phyloP scores from a whole-genome alignment of 2,888 invertebrate genomes.

The Diplolepis rosae region DNA sequence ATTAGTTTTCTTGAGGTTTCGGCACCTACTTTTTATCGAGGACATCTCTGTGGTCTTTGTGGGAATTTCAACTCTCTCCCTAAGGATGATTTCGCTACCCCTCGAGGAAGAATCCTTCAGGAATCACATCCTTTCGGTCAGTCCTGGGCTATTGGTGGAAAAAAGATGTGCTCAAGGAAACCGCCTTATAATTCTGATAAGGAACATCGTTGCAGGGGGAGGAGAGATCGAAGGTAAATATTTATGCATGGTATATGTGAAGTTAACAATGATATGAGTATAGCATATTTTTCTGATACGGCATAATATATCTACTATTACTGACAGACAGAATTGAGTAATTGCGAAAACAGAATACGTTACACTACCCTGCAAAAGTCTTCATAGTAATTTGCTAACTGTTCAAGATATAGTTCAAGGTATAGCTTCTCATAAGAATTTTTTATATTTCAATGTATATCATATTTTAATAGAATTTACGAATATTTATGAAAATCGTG shows the following conservation, averaged over 20 bases:
- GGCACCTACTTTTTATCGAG: slow-evolving; percentile 84
- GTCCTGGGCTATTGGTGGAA: slow-evolving; percentile 93
- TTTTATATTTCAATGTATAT: no score
- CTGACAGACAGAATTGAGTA: no score
- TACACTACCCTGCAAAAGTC: no score
- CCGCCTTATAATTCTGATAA: slow-evolving; percentile 70
- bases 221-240: slow-evolving; percentile 65
- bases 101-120: slow-evolving; percentile 80
- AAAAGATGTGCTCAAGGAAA: slow-evolving; percentile 78
- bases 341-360: no score
- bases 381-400: no score
- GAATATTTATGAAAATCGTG: no score
- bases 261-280: no score
- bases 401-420: no score
- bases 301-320: no score
- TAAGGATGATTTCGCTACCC: slow-evolving; percentile 87
- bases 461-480: no score
- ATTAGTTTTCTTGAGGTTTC: slow-evolving; percentile 91
- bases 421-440: no score
- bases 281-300: no score
- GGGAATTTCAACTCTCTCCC: slow-evolving; percentile 94
- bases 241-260: not conserved
- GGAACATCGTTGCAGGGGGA: slow-evolving; percentile 70
- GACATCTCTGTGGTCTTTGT: slow-evolving; percentile 91
- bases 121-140: slow-evolving; percentile 85